Base-by-base conservation (phyloP, 2,888 invertebrate species). In the Pristionchus fissidentatus region DNA sequence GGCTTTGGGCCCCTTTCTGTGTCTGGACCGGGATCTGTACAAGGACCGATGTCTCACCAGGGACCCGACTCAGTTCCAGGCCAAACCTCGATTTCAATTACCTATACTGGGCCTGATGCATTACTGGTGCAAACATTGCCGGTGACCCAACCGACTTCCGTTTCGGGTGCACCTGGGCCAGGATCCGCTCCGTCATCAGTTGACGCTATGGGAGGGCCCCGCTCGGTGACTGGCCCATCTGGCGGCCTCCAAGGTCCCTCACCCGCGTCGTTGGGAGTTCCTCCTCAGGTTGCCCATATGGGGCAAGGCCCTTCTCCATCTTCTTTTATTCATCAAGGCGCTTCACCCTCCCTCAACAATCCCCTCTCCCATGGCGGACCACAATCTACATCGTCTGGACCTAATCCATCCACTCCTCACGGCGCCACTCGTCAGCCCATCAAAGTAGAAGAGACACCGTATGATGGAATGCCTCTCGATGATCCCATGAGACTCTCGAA, bases 331-430 rank as follows among this genome's bases (percentile, higher is more conserved):
- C 41, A 26, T 43, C 73, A 41, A 41, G 73, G 73, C 7, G 35
- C 26, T 22, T 43, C 73, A 32, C 43, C 73, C 10, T 73, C 73
- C 26, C 41, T 73, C 13, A 22, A 13, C 35, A 43, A 43, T 43
- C 73, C 73, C 26, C 43, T 43, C 5, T 73, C 73, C 26, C 73
- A 73, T 43, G 73, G 73, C 5, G 66, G 66, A 19, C 73, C 73
- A 41, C 43, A 43, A 73, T 73, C 73, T 13, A n/a, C 4, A 49
- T n/a, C n/a, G 2, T 41, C 41, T 8, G 66, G 35, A 15, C n/a
- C 41, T 32, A 73, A 73, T 73, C 73, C 73, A 3, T 73, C 73
- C 26, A 73, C 73, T 73, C 73, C 73, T n/a, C 43, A 43, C 43
- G 35, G 13, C 19, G 3, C 35, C 35, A 22, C 66, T 43, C 62